phyloP scores from a whole-genome alignment of 2,888 invertebrate genomes.

The Anagyrus pseudococci region DNA sequence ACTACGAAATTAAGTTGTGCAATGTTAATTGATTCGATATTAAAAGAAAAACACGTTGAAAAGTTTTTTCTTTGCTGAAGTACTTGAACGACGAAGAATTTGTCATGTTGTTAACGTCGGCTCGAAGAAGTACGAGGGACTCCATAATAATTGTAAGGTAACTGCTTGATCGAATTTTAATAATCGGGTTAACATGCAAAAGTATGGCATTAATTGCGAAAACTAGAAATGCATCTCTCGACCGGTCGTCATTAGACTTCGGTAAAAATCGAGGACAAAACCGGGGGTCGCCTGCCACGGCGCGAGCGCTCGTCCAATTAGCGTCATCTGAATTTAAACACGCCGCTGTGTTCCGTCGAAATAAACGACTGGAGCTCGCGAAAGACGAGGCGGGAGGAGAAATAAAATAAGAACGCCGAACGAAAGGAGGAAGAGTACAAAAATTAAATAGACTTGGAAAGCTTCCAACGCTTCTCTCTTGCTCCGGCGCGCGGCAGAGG shows the following conservation, averaged over 20 bases:
- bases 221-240: not conserved
- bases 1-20: too few relatives aligned
- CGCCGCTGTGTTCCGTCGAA: conserved; percentile 25
- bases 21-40: too few relatives aligned
- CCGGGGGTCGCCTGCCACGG: not conserved
- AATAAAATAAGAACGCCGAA: conserved; percentile 23
- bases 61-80: too few relatives aligned
- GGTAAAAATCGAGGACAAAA: conserved; percentile 14
- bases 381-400: conserved; percentile 17
- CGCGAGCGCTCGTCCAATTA: conserved; percentile 33
- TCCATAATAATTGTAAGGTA: too few relatives aligned
- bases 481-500: not conserved
- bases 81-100: too few relatives aligned
- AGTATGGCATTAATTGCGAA: not conserved
- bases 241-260: not conserved
- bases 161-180: too few relatives aligned
- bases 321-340: conserved; percentile 45
- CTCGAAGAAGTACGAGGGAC: too few relatives aligned
- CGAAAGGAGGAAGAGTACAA: conserved; percentile 27
- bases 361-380: conserved; percentile 27
- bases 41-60: too few relatives aligned
- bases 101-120: too few relatives aligned
- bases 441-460: conserved; percentile 49
- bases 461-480: conserved; percentile 39
- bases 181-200: too few relatives aligned